Conservation (phyloP, 2,888 invertebrate species). For the Pyralis farinalis region DNA sequence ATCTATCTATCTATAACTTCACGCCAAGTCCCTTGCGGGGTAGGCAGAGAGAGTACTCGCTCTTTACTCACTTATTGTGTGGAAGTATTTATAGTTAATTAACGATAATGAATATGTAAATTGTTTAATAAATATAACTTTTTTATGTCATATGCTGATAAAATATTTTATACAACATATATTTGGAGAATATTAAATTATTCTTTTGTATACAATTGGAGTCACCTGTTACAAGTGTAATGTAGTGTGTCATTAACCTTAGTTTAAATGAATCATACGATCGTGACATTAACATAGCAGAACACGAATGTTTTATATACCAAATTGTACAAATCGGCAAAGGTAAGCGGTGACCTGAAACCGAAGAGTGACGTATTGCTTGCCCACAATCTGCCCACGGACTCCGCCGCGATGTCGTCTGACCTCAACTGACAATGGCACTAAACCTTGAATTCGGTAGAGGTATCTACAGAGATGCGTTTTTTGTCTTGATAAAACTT, state of each 20-base stretch:
- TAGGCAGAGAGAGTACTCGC: no score
- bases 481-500: slow-evolving; percentile 48
- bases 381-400: slow-evolving; percentile 6
- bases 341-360: not conserved
- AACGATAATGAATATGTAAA: no score
- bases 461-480: slow-evolving; percentile 50
- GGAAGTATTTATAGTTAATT: no score
- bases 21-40: no score
- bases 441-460: slow-evolving; percentile 41
- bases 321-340: not conserved
- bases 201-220: not conserved
- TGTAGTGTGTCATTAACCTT: slow-evolving; percentile 25
- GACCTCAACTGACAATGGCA: slow-evolving; percentile 33
- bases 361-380: not conserved
- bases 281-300: slow-evolving; percentile 8
- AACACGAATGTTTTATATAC: not conserved
- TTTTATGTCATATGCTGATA: no score
- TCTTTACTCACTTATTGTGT: no score
- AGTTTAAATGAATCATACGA: slow-evolving; percentile 19
- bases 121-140: no score
- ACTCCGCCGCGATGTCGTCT: slow-evolving; percentile 31
- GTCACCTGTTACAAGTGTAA: slow-evolving; percentile 7
- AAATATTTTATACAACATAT: no score
- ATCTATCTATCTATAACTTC: no score
- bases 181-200: no score